phyloP scores from a whole-genome alignment of 2,888 invertebrate species.

The Zhengitettix transpicula region DNA sequence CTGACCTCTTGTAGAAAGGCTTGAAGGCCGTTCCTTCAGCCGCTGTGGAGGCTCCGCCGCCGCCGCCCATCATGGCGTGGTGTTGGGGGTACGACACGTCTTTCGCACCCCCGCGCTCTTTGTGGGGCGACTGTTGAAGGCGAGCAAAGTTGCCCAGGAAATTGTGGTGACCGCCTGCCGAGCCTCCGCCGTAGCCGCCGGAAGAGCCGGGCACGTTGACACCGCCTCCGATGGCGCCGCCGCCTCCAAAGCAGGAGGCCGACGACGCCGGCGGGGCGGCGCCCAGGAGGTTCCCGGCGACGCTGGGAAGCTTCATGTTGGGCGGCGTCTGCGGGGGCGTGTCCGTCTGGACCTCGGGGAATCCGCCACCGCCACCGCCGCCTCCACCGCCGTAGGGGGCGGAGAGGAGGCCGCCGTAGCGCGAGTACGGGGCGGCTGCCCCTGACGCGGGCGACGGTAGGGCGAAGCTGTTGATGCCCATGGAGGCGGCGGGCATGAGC shows the following conservation, averaged over 20 bases:
- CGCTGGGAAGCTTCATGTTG: constrained; percentile 78
- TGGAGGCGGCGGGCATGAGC: constrained; percentile 10
- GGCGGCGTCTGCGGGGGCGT: constrained; percentile 90
- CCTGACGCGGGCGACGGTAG: constrained; percentile 32
- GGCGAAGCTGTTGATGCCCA: constrained; percentile 31
- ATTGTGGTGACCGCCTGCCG: constrained; percentile 20
- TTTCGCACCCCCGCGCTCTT: constrained; percentile 18
- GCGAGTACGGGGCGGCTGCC: constrained; percentile 22
- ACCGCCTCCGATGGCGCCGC: constrained; percentile 27
- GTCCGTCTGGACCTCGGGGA: constrained; percentile 72
- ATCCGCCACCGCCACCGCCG: constrained; percentile 31
- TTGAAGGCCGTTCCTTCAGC: constrained; percentile 54
- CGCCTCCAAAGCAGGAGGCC: constrained; percentile 27
- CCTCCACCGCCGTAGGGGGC: constrained; percentile 14
- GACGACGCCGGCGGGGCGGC: constrained; percentile 22
- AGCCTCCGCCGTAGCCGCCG: constrained; percentile 28
- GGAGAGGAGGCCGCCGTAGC: constrained; percentile 27
- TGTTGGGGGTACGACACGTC: constrained; percentile 5
- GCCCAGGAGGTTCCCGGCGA: constrained; percentile 45
- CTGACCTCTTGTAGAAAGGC: constrained; percentile 80
- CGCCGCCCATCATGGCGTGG: constrained; percentile 30
- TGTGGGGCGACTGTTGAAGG: constrained; percentile 26
- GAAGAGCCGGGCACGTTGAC: constrained; percentile 31
- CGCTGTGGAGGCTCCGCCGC: constrained; percentile 28
- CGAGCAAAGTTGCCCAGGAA: constrained; percentile 33